These are phyloP conservation scores for Semaprochilodus insignis DNA, from an alignment of 2,797 vertebrate genomes.

Conservation along the genomic window DNA sequence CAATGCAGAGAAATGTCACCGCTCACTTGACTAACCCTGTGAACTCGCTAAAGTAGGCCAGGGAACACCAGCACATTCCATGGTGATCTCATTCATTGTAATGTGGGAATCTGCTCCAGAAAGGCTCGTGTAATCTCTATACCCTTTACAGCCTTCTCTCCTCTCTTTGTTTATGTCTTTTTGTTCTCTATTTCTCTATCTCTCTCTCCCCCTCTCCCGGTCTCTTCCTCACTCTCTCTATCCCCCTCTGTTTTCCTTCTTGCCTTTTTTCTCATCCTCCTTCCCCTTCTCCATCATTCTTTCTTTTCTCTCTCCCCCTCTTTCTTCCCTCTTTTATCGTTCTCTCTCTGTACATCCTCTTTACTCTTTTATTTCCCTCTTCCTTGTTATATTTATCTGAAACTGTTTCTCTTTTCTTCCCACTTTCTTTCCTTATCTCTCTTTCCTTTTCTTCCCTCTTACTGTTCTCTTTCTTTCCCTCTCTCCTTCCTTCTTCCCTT, in stretches of 20 bases:
- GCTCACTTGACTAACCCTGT: conserved; percentile 20
- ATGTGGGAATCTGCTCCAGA: conserved; percentile 53
- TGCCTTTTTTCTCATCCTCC: conserved; percentile 23
- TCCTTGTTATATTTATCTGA: too few species aligned
- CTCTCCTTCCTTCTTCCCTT: too few species aligned
- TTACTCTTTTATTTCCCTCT: background rate
- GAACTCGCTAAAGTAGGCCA: conserved; percentile 25
- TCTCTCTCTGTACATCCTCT: conserved; percentile 13
- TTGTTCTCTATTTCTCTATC: conserved; percentile 11
- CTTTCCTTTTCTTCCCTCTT: too few species aligned
- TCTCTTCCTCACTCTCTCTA: background rate
- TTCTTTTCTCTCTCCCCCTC: background rate
- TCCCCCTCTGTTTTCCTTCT: conserved; percentile 5
- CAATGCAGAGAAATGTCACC: conserved; percentile 24
- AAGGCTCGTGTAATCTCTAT: conserved; percentile 29
- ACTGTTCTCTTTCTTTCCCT: too few species aligned
- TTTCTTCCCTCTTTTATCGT: conserved; percentile 18
- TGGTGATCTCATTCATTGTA: conserved; percentile 49
- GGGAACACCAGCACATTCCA: conserved; percentile 46
- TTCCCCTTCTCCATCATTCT: conserved; percentile 17
- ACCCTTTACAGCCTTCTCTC: conserved; percentile 20
- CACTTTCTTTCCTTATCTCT: too few species aligned
- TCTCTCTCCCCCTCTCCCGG: conserved; percentile 28
- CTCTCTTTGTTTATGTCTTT: conserved; percentile 32
- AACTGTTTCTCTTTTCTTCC: too few species aligned